Conservation (phyloP, 2,113 vertebrate genomes). For the Trematomus loennbergii region DNA sequence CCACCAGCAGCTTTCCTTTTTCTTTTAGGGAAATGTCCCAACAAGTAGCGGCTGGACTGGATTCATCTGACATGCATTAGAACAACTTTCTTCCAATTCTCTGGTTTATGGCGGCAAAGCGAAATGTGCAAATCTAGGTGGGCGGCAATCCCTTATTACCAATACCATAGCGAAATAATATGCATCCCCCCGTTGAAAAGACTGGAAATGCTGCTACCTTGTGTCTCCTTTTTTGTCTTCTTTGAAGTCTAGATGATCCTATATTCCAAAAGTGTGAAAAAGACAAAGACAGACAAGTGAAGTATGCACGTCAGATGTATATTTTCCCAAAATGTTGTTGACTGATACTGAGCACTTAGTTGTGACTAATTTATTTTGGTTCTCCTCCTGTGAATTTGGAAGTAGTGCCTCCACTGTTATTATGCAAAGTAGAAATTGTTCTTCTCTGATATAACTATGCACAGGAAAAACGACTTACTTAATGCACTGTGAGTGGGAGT, state of each 20-base stretch:
- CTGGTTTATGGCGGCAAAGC: not conserved
- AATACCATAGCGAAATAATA: too few species aligned
- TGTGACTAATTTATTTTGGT: not conserved
- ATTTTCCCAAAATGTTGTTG: not conserved
- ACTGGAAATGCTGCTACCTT: not conserved
- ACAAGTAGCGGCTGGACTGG: too few species aligned
- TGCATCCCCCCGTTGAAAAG: not conserved
- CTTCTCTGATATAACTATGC: not conserved
- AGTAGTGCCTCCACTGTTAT: slow-evolving; percentile 5
- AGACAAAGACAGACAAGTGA: not conserved
- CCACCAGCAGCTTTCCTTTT: too few species aligned
- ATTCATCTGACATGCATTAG: not conserved
- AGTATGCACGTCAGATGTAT: too few species aligned
- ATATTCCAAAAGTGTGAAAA: not conserved
- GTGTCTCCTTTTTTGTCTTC: not conserved
- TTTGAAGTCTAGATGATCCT: too few species aligned
- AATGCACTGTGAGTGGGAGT: slow-evolving; percentile 25
- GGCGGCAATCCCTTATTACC: too few species aligned
- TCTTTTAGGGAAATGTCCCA: too few species aligned
- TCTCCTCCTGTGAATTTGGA: not conserved
- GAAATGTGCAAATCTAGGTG: too few species aligned
- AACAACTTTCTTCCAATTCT: not conserved
- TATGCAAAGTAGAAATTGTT: not conserved
- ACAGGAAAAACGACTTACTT: not conserved
- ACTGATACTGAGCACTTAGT: not conserved